phyloP scores from a whole-genome alignment of 2,888 invertebrate genomes.

The Rhagonycha fulva region DNA sequence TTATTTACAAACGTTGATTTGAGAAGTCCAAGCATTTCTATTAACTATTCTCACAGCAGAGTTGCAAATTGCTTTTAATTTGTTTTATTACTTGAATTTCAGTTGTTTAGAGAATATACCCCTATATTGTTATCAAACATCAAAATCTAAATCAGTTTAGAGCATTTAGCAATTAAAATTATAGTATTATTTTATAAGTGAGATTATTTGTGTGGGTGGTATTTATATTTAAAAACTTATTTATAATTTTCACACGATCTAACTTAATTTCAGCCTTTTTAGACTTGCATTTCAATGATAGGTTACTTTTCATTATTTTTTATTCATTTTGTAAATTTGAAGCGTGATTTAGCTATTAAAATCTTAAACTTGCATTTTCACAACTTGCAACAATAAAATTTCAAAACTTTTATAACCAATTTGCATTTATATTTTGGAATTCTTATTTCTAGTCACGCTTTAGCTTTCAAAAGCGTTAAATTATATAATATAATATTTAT shows the following conservation, averaged over 20 bases:
- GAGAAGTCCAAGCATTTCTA: not conserved
- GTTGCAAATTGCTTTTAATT: not conserved
- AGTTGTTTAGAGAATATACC: not conserved
- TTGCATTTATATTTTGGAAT: slow-evolving; percentile 6
- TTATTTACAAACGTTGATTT: not conserved
- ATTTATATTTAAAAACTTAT: no score
- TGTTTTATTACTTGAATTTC: not conserved
- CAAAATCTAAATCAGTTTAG: not conserved
- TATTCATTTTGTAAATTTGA: not conserved
- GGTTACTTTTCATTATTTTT: no score
- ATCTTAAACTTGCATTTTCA: not conserved
- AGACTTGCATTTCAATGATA: no score
- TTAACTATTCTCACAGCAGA: not conserved
- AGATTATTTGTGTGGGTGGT: not conserved
- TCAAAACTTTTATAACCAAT: slow-evolving; percentile 7
- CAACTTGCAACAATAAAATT: slow-evolving; percentile 10
- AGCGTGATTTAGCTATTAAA: not conserved
- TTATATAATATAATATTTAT: not conserved
- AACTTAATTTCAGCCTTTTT: no score
- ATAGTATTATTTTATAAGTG: not conserved
- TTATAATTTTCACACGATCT: no score
- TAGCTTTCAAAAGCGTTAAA: slow-evolving; percentile 3
- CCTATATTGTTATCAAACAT: not conserved
- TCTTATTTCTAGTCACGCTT: slow-evolving; percentile 7
- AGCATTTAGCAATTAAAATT: not conserved